phyloP scores from a whole-genome alignment of 2,113 vertebrate genomes.

The Dipodomys ordii region DNA sequence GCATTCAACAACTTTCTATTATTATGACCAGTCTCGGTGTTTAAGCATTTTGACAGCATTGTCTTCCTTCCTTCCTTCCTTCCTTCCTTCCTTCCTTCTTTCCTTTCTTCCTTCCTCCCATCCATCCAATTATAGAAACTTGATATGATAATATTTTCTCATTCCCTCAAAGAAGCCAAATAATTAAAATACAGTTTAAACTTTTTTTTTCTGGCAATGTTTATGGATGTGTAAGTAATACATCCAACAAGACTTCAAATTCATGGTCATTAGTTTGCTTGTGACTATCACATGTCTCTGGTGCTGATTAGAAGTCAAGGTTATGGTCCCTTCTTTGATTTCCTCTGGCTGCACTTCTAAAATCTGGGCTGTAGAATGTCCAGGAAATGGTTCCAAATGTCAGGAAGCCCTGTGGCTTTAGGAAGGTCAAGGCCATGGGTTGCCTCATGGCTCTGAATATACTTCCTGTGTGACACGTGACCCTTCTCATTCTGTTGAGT shows the following conservation, averaged over 20 bases:
- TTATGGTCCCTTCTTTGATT: not conserved
- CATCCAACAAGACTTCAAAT: not conserved
- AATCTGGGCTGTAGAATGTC: not conserved
- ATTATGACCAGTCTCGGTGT: not conserved
- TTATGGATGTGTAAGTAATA: not conserved
- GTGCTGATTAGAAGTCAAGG: not conserved
- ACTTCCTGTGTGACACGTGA: not conserved
- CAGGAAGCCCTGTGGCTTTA: not conserved
- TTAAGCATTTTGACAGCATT: not conserved
- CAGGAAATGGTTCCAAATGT: not conserved
- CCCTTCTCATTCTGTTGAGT: not conserved
- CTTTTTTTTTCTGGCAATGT: not conserved
- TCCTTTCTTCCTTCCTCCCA: too few species aligned
- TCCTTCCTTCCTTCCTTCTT: not conserved
- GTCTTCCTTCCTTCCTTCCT: not conserved
- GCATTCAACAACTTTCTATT: accelerated
- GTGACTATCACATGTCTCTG: not conserved
- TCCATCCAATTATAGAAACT: not conserved
- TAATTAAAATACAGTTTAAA: not conserved
- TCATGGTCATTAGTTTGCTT: not conserved
- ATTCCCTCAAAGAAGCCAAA: constrained; percentile 4
- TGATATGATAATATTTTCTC: not conserved
- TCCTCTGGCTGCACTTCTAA: not conserved
- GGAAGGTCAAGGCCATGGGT: not conserved
- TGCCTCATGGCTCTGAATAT: not conserved